Conservation (phyloP, 2,888 invertebrate genomes). For the Lypha dubia region DNA sequence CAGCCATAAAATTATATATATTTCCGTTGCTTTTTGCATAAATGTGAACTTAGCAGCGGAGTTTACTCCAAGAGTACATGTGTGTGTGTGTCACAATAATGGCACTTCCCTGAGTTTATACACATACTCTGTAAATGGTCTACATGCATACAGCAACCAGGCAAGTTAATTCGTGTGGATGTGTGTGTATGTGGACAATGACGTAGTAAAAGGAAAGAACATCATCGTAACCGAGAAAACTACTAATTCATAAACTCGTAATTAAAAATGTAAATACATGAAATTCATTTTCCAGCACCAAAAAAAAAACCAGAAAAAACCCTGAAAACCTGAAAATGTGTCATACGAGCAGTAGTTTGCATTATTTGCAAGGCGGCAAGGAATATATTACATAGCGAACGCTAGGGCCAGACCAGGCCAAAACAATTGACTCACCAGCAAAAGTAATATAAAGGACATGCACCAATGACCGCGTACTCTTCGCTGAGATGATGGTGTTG, state of each 20-base stretch:
- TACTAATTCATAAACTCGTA: constrained; percentile 65
- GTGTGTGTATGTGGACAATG: constrained; percentile 23
- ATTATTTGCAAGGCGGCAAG: constrained; percentile 3
- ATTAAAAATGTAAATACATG: constrained; percentile 70
- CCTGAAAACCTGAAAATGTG: constrained; percentile 53
- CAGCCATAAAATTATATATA: constrained; percentile 43
- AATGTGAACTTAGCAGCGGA: constrained; percentile 21
- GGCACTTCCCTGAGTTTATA: constrained; percentile 36
- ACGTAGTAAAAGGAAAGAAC: constrained; percentile 9
- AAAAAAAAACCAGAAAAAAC: constrained; percentile 14
- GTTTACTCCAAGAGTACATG: constrained; percentile 1
- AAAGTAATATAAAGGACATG: background rate
- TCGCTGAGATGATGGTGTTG: constrained; percentile 8
- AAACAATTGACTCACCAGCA: background rate
- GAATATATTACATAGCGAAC: too few species aligned
- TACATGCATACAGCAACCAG: background rate
- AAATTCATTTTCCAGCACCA: constrained; percentile 3
- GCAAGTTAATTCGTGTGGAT: constrained; percentile 34
- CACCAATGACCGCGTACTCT: background rate
- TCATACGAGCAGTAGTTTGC: constrained; percentile 1
- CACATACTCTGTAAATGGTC: background rate
- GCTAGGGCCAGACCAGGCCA: background rate
- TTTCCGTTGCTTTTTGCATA: constrained; percentile 38
- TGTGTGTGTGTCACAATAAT: constrained; percentile 2
- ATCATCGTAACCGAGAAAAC: constrained; percentile 1